phyloP scores from a whole-genome alignment of 2,888 invertebrate species.

The Oxystoma pomonae region DNA sequence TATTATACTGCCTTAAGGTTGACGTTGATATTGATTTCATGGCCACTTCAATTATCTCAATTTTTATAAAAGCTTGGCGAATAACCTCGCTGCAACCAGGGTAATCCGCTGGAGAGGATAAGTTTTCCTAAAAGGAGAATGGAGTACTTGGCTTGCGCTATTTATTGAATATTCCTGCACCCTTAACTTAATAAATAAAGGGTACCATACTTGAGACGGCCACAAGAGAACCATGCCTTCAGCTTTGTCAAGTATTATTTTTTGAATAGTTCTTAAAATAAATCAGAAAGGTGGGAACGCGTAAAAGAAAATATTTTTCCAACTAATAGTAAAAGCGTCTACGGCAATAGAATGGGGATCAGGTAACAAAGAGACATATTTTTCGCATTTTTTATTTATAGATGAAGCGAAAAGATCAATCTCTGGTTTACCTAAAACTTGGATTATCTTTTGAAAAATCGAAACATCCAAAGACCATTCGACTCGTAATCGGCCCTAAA shows the following conservation, averaged over 20 bases:
- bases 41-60: slow-evolving; percentile 5
- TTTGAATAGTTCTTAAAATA: slow-evolving; percentile 14
- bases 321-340: slow-evolving; percentile 21
- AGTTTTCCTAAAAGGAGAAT: slow-evolving; percentile 6
- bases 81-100: slow-evolving; percentile 16
- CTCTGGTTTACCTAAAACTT: not conserved
- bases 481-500: slow-evolving; percentile 10
- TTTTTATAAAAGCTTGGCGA: no score
- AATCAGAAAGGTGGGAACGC: slow-evolving; percentile 22
- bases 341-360: slow-evolving; percentile 17
- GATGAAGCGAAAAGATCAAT: slow-evolving; percentile 7
- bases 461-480: slow-evolving; percentile 3
- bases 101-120: slow-evolving; percentile 12
- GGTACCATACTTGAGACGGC: slow-evolving; percentile 3
- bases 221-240: slow-evolving; percentile 16
- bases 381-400: slow-evolving; percentile 9
- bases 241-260: slow-evolving; percentile 19
- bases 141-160: slow-evolving; percentile 5
- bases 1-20: slow-evolving; percentile 9
- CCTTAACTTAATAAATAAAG: slow-evolving; percentile 3
- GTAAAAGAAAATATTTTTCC: slow-evolving; percentile 18
- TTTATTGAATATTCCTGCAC: not conserved
- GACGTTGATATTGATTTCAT: slow-evolving; percentile 2
- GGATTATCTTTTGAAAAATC: slow-evolving; percentile 4
- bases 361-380: slow-evolving; percentile 6